phyloP scores from a whole-genome alignment of 2,797 vertebrate species.

The Novumbra hubbsi region DNA sequence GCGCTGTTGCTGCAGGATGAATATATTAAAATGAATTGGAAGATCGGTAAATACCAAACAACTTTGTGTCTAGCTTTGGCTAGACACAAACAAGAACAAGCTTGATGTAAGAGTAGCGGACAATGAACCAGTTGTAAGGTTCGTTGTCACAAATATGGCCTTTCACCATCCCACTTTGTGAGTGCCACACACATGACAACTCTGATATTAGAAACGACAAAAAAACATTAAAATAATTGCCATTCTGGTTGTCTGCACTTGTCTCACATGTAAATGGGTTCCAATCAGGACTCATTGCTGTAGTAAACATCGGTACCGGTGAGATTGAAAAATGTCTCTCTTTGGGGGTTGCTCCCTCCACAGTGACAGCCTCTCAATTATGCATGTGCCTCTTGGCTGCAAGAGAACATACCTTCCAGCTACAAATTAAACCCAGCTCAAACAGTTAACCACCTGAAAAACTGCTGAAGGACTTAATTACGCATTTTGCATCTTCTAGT shows the following conservation, averaged over 20 bases:
- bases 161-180: neutral
- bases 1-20: conserved; percentile 64
- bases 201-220: neutral
- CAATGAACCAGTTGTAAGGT: neutral
- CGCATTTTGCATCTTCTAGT: conserved; percentile 36
- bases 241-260: neutral
- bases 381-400: conserved; percentile 55
- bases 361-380: conserved; percentile 56
- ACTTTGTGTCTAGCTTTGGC: conserved; percentile 13
- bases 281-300: neutral
- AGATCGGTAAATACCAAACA: conserved; percentile 59
- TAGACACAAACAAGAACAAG: conserved; percentile 1
- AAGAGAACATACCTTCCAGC: conserved; percentile 52
- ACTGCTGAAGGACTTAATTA: conserved; percentile 60
- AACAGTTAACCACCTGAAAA: conserved; percentile 59
- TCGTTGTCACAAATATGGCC: neutral
- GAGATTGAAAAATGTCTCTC: conserved; percentile 16
- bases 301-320: neutral
- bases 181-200: neutral
- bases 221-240: neutral
- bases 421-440: conserved; percentile 51
- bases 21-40: conserved; percentile 58
- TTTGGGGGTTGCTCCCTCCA: conserved; percentile 29
- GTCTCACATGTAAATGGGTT: neutral
- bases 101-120: neutral